Conservation (phyloP, 2,797 vertebrate genomes). For the Hybognathus amarus region DNA sequence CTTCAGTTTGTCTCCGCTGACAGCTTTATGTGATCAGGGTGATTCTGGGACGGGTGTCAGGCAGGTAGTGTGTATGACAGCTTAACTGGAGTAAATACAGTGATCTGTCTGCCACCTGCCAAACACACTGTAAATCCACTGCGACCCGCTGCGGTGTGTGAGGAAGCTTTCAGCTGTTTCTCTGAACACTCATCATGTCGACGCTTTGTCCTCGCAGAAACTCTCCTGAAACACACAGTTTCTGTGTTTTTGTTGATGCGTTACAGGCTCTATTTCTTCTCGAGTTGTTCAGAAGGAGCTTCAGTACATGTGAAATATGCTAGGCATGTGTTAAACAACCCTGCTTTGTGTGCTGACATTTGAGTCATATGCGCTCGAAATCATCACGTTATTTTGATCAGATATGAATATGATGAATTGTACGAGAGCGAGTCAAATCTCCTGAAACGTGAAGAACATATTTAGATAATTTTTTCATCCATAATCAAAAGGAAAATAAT, state of each 20-base stretch:
- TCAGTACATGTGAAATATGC: constrained; percentile 63
- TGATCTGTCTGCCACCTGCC: constrained; percentile 64
- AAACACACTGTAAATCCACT: constrained; percentile 60
- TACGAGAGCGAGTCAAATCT: neutral
- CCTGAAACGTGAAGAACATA: neutral
- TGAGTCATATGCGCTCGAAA: constrained; percentile 50
- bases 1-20: constrained; percentile 60
- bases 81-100: constrained; percentile 64
- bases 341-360: constrained; percentile 69
- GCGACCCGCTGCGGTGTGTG: constrained; percentile 41
- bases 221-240: neutral
- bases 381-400: neutral
- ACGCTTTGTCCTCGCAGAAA: constrained; percentile 33
- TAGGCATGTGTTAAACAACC: constrained; percentile 64
- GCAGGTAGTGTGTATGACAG: constrained; percentile 61
- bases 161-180: constrained; percentile 48
- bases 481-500: neutral
- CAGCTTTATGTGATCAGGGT: constrained; percentile 64
- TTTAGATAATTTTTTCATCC: neutral
- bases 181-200: constrained; percentile 27
- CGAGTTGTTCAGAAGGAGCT: constrained; percentile 52
- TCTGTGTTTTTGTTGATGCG: neutral
- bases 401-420: neutral
- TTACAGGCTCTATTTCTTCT: constrained; percentile 55
- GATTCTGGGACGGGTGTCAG: constrained; percentile 62